Conservation (phyloP, 2,888 invertebrate genomes). For the Pimpla rufipes region DNA sequence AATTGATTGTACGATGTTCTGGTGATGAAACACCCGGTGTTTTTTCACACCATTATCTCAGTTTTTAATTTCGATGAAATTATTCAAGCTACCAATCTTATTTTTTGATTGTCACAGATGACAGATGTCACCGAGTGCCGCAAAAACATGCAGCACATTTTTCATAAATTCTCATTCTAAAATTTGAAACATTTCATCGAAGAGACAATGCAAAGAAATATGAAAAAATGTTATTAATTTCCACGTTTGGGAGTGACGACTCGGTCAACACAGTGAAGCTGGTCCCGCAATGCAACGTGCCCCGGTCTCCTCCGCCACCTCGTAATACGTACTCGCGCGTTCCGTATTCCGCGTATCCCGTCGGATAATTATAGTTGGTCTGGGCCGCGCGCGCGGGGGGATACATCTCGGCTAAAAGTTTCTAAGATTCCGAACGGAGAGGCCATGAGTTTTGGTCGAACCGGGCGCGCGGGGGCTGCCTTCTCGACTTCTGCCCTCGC, state of each 20-base stretch:
- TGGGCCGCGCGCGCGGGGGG: constrained; percentile 65
- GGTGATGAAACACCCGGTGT: not conserved
- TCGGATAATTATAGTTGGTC: constrained; percentile 82
- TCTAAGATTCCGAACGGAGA: constrained; percentile 54
- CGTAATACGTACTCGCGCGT: constrained; percentile 55
- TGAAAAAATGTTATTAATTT: not conserved
- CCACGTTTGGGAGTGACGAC: not conserved
- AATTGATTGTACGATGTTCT: not conserved
- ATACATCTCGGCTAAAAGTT: constrained; percentile 51
- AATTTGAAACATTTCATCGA: not conserved
- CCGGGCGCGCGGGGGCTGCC: constrained; percentile 33
- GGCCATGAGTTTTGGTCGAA: constrained; percentile 46
- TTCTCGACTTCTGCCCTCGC: constrained; percentile 50
- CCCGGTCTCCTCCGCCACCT: constrained; percentile 3
- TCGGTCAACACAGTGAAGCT: not conserved
- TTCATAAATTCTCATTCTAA: too few relatives aligned
- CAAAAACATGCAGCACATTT: too few relatives aligned
- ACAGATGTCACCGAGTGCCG: too few relatives aligned
- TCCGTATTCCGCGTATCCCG: constrained; percentile 78
- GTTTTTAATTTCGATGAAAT: too few relatives aligned
- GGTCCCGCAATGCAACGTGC: not conserved
- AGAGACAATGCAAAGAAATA: not conserved
- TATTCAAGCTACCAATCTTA: too few relatives aligned
- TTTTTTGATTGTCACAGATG: too few relatives aligned
- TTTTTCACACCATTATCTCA: too few relatives aligned